Base-by-base conservation (phyloP, 1,140 invertebrate species). In the Solenopsis fugax region DNA sequence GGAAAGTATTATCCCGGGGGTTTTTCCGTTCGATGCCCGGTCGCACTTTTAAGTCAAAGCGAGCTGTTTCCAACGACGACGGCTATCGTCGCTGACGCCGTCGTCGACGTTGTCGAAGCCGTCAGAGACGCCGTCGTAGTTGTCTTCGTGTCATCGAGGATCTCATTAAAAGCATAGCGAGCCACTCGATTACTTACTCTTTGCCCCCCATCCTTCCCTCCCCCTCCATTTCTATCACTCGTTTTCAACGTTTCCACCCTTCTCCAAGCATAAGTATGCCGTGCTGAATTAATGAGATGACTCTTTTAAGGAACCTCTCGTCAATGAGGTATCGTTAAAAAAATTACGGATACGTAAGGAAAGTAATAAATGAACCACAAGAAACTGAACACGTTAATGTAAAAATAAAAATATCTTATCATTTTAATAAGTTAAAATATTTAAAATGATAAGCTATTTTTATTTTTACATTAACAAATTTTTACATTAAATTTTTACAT, bases 141-240 rank as follows among this genome's bases (percentile, higher is more conserved):
- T 77, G 87, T 90, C 82, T 87, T 91, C 89, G 87, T 86, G 81
- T 90, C 90, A 92, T 91, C 91, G 80, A 92, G 91, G 88, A 93
- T 91, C 92, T 93, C 92, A 92, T 93, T 93, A 93, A 92, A 93
- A 93, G 86, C 88, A 90, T 91, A 88, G 86, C 89, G 75, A 89
- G 72, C 85, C 88, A 92, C 91, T 93, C 87, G 91, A 90, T 92
- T 91, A 91, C 89, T 91, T 86, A 90, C 82, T 77, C 62, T 34
- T 52, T 24, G 65, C 56, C 58, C 48, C 16, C 41, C n/a, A 13
- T 16, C 13, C 2, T 48, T 54, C 24, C 34, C n/a, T 16, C 13
- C 16, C 1, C 45, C 60, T 16, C 18, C 77, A 18, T 71, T 71
- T 65, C 72, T 71, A 82, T 50, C 82, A 58, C 67, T 76, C 87